Base-by-base conservation (phyloP, 2,113 vertebrate species). In the Pandion haliaetus region DNA sequence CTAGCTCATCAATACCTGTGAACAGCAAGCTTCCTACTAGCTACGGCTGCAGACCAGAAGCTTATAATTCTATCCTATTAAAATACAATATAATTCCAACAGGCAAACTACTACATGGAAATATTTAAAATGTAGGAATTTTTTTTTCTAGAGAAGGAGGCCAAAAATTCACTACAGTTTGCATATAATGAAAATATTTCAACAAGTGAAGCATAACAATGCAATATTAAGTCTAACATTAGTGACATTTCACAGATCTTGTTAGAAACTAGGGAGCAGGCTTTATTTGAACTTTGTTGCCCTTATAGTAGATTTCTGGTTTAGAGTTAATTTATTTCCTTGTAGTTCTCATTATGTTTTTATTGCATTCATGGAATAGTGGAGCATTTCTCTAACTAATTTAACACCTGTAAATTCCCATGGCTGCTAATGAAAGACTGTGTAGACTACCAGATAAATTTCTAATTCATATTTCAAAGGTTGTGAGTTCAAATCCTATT, bases 321-420 rank as follows among this genome's bases (percentile, higher is more conserved):
- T 85, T 90, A 88, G 87, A 97, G 97, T 94, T 98, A 97, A 98
- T 98, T 97, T 97, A 97, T 96, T 96, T 97, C 88, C 93, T 97
- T 95, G 97, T 97, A 90, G 80, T 96, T 96, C 95, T 98, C 96
- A 96, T 98, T 98, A 98, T 95, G 96, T 93, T 98, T 97, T 98
- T 97, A 97, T 97, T 98, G 97, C 97, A 97, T 95, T 95, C 82
- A 82, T 62, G 18, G 92, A 97, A 96, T 86, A 95, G 71, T 31
- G n/a, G 63, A 95, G 91, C 73, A 91, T 92, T 95, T 87, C 94
- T 96, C 94, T 73, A 93, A 90, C 93, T 95, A 96, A 97, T 97
- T 96, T 97, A 97, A 97, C 97, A 97, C 95, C 97, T 98, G 97
- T 97, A 96, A 96, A 97, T 96, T 97, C 96, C 97, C 95, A 91